These are phyloP conservation scores for Gobio gobio DNA, from an alignment of 2,113 vertebrate species.

Conservation along the genomic window DNA sequence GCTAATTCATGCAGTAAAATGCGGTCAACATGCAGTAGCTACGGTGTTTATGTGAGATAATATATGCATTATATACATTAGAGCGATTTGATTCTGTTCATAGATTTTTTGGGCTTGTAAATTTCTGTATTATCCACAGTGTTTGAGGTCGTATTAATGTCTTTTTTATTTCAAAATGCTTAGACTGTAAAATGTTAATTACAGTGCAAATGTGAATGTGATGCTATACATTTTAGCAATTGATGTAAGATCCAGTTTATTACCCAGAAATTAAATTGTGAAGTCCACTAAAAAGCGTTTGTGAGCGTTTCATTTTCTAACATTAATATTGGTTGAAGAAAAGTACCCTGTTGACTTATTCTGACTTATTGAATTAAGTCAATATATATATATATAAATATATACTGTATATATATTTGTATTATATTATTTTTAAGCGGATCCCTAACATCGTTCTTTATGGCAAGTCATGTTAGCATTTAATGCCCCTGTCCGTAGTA, in stretches of 20 bases:
- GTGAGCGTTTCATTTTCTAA: not conserved
- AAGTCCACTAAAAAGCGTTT: not conserved
- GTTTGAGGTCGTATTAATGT: not conserved
- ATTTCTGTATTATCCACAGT: not conserved
- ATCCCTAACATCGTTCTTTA: too few species aligned
- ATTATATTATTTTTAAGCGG: too few species aligned
- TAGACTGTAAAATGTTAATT: not conserved
- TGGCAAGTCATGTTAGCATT: too few species aligned
- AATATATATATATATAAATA: too few species aligned
- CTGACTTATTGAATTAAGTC: too few species aligned
- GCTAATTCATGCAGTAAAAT: not conserved
- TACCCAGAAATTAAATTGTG: not conserved
- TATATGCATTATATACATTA: not conserved
- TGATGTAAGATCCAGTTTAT: constrained; percentile 2
- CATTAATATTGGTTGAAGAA: not conserved
- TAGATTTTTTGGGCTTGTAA: not conserved
- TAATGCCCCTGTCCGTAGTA: too few species aligned
- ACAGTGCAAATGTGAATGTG: not conserved
- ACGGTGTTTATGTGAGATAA: not conserved
- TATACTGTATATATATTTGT: too few species aligned
- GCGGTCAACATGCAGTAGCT: not conserved
- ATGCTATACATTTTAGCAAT: not conserved
- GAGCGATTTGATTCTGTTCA: not conserved
- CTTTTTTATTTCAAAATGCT: not conserved
- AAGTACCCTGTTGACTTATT: not conserved